Conservation (phyloP, 2,113 vertebrate species). For the Phyllostomus hastatus region DNA sequence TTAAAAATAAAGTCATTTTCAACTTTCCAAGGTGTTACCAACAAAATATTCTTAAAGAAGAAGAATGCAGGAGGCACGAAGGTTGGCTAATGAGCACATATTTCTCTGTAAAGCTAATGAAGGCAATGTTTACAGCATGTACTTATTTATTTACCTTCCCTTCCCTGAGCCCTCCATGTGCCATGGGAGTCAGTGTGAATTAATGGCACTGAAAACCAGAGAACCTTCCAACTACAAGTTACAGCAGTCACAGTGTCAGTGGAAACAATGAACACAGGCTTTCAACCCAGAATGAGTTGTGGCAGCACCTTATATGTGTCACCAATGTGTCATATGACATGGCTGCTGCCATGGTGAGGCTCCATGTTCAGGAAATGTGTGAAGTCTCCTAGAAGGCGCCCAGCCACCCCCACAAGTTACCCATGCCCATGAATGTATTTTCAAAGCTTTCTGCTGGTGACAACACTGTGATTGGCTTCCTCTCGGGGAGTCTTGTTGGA, state of each 20-base stretch:
- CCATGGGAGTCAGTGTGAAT: slow-evolving; percentile 47
- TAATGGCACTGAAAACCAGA: slow-evolving; percentile 35
- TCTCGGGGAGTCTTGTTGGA: slow-evolving; percentile 9
- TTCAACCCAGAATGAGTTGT: slow-evolving; percentile 76
- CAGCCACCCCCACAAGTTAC: slow-evolving; percentile 82
- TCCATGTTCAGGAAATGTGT: slow-evolving; percentile 85
- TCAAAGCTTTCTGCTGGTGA: slow-evolving; percentile 77
- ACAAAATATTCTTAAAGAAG: slow-evolving; percentile 63
- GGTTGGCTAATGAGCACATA: slow-evolving; percentile 47
- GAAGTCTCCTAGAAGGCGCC: slow-evolving; percentile 83
- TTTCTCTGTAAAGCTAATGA: slow-evolving; percentile 52
- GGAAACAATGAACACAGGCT: slow-evolving; percentile 78
- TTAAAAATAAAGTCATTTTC: slow-evolving; percentile 69
- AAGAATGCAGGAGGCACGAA: slow-evolving; percentile 33
- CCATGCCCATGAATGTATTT: slow-evolving; percentile 22
- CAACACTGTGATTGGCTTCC: slow-evolving; percentile 70
- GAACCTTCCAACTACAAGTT: slow-evolving; percentile 46
- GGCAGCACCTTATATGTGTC: slow-evolving; percentile 80
- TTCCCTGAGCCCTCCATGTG: slow-evolving; percentile 14
- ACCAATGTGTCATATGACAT: slow-evolving; percentile 79
- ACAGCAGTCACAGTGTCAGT: slow-evolving; percentile 66
- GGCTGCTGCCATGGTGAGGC: slow-evolving; percentile 85
- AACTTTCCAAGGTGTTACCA: slow-evolving; percentile 69
- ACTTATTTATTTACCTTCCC: slow-evolving; percentile 49
- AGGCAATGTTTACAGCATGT: slow-evolving; percentile 49